Evolutionary conservation across 1,140 invertebrate species (phyloP), one percentile per base, ranked within the genome.

Genomic region (Ceratina australensis): DNA sequence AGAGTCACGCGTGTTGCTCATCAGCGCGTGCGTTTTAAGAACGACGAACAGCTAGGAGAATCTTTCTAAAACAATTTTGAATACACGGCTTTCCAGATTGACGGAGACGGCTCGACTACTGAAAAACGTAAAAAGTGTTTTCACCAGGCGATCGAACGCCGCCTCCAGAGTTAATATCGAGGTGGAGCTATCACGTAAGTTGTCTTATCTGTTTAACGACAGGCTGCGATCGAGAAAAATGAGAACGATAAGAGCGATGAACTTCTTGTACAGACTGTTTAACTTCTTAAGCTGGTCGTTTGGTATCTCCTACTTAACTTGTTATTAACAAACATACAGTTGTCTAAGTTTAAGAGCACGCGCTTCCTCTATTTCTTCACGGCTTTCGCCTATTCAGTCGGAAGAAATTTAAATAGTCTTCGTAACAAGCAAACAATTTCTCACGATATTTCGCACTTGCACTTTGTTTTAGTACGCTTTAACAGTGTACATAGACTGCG

Each of bases 101-200:
- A 97, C 97, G 93, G 98, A 99, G 95, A 98, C 97, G 84, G 97
- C 98, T 87, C 94, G 97, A 87, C 95, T 99, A 89, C 95, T 99
- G 92, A 96, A 97, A 93, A 98, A 97, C 93, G 96, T 98, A 79
- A 95, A 95, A 93, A 98, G 95, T 94, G 97, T 98, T 90, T 98
- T 98, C 94, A 94, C 94, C 88, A 94, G 96, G 89, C 94, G 95
- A 89, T 95, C 96, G 86, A 95, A 96, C 88, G 92, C 94, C 77
- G 92, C 93, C 59, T 94, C 96, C 86, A 94, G 95, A 92, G 95
- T 95, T 91, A 94, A 94, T 93, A 94, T 95, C 91, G 97, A 98
- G 92, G 94, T 98, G 90, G 97, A 98, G 93, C 93, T 98, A 91
- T 96, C 96, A 90, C 97, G 97, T 98, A 95, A 98, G 97, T 98